phyloP scores from a whole-genome alignment of 2,113 vertebrate species.

The Trogon melanurus region DNA sequence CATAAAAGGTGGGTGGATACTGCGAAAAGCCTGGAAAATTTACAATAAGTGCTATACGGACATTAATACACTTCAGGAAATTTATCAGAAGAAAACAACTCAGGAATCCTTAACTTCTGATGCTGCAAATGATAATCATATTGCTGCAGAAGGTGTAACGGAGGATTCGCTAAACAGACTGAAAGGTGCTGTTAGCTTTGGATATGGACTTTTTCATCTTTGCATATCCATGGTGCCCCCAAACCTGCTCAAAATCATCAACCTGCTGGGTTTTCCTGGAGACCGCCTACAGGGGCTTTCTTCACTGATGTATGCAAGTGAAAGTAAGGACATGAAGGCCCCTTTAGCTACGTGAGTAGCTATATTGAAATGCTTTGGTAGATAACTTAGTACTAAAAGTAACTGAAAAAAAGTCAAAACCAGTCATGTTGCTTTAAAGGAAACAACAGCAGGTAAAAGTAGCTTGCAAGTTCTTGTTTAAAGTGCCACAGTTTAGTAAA shows the following conservation, averaged over 20 bases:
- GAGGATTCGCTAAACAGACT: conserved; percentile 93
- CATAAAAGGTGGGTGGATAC: conserved; percentile 99
- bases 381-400: conserved; percentile 79
- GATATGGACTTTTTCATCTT: conserved; percentile 98
- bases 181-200: conserved; percentile 99
- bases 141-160: conserved; percentile 84
- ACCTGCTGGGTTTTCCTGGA: conserved; percentile 97
- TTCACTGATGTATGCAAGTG: conserved; percentile 96
- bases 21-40: conserved; percentile 99
- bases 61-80: conserved; percentile 93
- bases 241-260: conserved; percentile 99
- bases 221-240: conserved; percentile 99
- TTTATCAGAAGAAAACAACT: conserved; percentile 83
- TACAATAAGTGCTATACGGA: conserved; percentile 98
- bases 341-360: conserved; percentile 99
- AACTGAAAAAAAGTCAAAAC: conserved; percentile 42
- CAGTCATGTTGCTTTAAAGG: conserved; percentile 46
- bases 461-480: neutral
- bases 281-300: conserved; percentile 96
- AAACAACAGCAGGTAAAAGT: conserved; percentile 68
- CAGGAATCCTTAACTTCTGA: conserved; percentile 85
- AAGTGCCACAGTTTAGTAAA: neutral
- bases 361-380: conserved; percentile 83
- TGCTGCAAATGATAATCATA: conserved; percentile 91
- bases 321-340: conserved; percentile 99